phyloP scores from a whole-genome alignment of 2,888 invertebrate genomes.

The Tigriopus californicus region DNA sequence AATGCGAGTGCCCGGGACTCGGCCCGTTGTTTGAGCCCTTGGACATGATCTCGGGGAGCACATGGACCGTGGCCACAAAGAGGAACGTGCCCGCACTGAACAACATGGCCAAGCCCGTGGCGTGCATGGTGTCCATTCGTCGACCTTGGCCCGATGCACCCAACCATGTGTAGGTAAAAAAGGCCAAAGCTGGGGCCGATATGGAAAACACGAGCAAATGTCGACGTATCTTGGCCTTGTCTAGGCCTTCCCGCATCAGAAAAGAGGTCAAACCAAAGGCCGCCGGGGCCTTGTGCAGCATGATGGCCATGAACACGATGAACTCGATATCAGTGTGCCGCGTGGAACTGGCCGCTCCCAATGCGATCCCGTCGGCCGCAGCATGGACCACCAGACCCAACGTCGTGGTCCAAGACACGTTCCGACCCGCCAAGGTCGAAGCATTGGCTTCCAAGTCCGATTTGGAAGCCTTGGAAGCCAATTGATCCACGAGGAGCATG shows the following conservation, averaged over 20 bases:
- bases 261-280: conserved; percentile 98
- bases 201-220: conserved; percentile 81
- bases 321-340: conserved; percentile 80
- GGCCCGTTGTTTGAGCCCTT: background rate
- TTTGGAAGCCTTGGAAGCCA: conserved; percentile 29
- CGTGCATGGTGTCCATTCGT: conserved; percentile 66
- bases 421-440: background rate
- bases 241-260: conserved; percentile 80
- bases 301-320: conserved; percentile 93
- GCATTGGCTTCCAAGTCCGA: conserved; percentile 12
- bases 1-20: background rate
- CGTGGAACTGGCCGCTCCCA: conserved; percentile 36
- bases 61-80: conserved; percentile 96
- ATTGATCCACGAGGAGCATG: conserved; percentile 89
- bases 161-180: conserved; percentile 68
- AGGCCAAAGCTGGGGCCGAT: conserved; percentile 70
- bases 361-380: conserved; percentile 48
- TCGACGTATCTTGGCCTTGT: conserved; percentile 62
- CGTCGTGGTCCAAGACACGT: conserved; percentile 50
- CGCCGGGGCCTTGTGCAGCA: conserved; percentile 98
- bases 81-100: conserved; percentile 98
- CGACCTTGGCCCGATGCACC: conserved; percentile 43
- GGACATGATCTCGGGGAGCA: conserved; percentile 71
- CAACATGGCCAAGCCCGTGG: conserved; percentile 91
- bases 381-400: conserved; percentile 94